A percentile compares a stretch with the other conserved stretches of the same genome.
These are phyloP conservation scores for Adineta ricciae DNA, from an alignment of 2,888 invertebrate genomes.

Conservation along the genomic window DNA sequence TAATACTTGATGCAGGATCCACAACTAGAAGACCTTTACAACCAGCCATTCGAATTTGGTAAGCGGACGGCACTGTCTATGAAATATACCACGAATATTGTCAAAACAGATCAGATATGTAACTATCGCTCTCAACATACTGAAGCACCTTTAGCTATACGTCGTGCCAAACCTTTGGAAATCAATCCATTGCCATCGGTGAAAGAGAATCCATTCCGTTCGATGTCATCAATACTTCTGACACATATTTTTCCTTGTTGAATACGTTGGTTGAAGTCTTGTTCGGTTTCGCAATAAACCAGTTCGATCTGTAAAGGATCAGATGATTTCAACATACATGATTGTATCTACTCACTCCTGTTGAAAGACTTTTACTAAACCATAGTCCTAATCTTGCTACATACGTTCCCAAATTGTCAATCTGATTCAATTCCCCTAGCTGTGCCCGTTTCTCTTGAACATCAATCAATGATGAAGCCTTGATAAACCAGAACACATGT, in stretches of 20 bases:
- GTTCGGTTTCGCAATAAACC: background rate
- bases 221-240: background rate
- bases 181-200: background rate
- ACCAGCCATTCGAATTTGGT: constrained; percentile 32
- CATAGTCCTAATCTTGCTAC: background rate
- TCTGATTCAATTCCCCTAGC: background rate
- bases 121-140: no score
- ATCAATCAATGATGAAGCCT: background rate
- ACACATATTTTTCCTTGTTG: background rate
- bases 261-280: background rate
- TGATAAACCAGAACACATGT: background rate
- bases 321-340: background rate
- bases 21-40: constrained; percentile 28
- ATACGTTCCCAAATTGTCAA: background rate
- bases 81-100: no score
- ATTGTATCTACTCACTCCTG: background rate
- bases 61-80: constrained; percentile 23
- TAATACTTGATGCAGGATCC: constrained; percentile 13
- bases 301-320: background rate
- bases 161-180: background rate
- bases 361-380: background rate
- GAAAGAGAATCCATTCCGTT: background rate
- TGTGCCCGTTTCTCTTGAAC: background rate
- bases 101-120: no score
- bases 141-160: background rate